phyloP scores from a whole-genome alignment of 2,797 vertebrate genomes.

The Hypotaenidia okinawae region DNA sequence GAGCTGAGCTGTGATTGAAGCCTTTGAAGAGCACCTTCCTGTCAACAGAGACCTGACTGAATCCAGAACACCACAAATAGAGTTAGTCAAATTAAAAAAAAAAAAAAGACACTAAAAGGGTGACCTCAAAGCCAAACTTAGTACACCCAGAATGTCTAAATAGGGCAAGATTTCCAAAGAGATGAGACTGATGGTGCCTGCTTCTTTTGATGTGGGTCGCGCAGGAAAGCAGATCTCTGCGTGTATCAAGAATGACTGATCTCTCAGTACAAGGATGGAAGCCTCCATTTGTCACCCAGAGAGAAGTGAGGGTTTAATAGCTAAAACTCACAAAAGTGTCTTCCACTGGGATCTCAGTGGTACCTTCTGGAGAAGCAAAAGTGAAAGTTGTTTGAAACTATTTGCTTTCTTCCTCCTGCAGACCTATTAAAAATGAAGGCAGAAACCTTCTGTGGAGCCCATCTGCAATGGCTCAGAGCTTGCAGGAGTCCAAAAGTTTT shows the following conservation, averaged over 20 bases:
- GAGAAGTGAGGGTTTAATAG: neutral
- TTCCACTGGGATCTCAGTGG: neutral
- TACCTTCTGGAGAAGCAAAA: neutral
- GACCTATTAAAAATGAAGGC: neutral
- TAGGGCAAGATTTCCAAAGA: neutral
- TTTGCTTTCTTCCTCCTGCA: neutral
- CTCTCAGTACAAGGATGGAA: neutral
- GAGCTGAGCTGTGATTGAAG: neutral
- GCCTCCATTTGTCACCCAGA: neutral
- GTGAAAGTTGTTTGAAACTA: neutral
- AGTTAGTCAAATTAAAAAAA: neutral
- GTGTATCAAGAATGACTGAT: neutral
- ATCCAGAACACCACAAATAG: neutral
- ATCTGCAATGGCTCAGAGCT: neutral
- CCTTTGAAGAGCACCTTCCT: neutral
- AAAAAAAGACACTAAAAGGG: neutral
- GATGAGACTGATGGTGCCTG: neutral
- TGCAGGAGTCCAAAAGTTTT: neutral
- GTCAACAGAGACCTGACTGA: neutral
- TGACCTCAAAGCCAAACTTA: neutral
- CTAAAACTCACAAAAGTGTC: neutral
- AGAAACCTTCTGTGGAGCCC: neutral
- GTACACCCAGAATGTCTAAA: neutral
- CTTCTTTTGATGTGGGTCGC: neutral
- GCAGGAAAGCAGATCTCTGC: neutral